These are phyloP conservation scores for Phylloscopus whistleri DNA, from an alignment of 2,113 vertebrate species.

Conservation along the genomic window DNA sequence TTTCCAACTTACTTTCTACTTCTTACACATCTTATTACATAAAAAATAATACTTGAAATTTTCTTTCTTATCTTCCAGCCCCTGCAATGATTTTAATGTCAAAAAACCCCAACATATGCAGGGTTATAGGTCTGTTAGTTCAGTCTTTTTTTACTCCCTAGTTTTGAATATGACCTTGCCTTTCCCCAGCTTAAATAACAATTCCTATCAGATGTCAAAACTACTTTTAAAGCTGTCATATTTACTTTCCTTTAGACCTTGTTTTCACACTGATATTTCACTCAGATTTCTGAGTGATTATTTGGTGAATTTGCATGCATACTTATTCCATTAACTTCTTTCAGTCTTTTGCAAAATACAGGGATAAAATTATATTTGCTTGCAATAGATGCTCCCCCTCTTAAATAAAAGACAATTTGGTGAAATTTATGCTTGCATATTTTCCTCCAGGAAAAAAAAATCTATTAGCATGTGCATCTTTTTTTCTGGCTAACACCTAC, in stretches of 20 bases:
- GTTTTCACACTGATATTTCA: neutral
- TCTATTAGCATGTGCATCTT: neutral
- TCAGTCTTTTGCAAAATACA: neutral
- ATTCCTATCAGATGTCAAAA: neutral
- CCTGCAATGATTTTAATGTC: neutral
- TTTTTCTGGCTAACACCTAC: neutral
- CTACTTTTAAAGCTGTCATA: neutral
- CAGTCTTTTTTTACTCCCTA: neutral
- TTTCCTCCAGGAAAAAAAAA: neutral
- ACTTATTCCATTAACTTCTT: neutral
- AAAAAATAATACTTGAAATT: neutral
- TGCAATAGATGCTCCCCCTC: neutral
- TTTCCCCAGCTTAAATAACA: neutral
- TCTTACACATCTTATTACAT: neutral
- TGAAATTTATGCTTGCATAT: neutral
- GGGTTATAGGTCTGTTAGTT: neutral
- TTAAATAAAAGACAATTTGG: neutral
- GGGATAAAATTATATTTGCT: neutral
- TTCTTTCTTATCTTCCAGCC: neutral
- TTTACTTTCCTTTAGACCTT: neutral
- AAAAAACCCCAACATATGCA: neutral
- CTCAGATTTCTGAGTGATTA: neutral
- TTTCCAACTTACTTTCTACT: neutral
- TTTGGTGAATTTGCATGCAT: neutral
- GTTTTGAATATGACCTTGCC: neutral